These are phyloP conservation scores for Euplexia lucipara DNA, from an alignment of 2,888 invertebrate genomes.

Conservation along the genomic window DNA sequence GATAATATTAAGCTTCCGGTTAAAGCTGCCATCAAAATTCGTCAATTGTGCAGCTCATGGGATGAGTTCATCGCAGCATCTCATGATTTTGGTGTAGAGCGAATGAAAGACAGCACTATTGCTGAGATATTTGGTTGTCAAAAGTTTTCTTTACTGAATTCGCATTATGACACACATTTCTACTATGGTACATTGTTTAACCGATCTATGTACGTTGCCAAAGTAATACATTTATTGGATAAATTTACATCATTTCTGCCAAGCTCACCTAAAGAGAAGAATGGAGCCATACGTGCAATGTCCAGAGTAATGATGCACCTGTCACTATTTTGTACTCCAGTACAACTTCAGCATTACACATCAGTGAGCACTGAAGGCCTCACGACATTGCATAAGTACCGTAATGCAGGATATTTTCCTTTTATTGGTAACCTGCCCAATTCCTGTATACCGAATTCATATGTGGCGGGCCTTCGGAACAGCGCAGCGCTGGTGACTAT, in stretches of 20 bases:
- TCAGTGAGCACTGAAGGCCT: rapidly evolving
- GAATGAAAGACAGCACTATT: slow-evolving; percentile 23
- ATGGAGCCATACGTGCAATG: slow-evolving; percentile 32
- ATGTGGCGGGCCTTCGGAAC: slow-evolving; percentile 19
- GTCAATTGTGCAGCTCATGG: slow-evolving; percentile 45
- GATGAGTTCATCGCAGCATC: slow-evolving; percentile 52
- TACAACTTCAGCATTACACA: slow-evolving; percentile 10
- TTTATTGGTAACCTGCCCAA: slow-evolving; percentile 32
- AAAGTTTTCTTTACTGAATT: slow-evolving; percentile 44
- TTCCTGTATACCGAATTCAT: slow-evolving; percentile 36
- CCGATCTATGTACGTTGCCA: slow-evolving; percentile 23
- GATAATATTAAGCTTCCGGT: slow-evolving; percentile 14
- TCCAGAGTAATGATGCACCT: slow-evolving; percentile 48
- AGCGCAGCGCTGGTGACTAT: slow-evolving; percentile 30
- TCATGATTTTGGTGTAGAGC: slow-evolving; percentile 25
- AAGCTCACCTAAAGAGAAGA: slow-evolving; percentile 20
- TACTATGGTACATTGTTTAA: slow-evolving; percentile 31
- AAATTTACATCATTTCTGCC: slow-evolving; percentile 35
- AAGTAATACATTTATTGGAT: slow-evolving; percentile 41
- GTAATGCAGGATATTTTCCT: slow-evolving; percentile 42
- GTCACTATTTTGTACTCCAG: slow-evolving; percentile 30
- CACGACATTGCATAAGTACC: not conserved
- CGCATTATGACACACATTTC: slow-evolving; percentile 34
- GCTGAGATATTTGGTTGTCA: slow-evolving; percentile 35
- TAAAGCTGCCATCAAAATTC: slow-evolving; percentile 36